A percentile compares a stretch with the other conserved stretches of the same genome.
These are phyloP conservation scores for Periplaneta americana DNA, from an alignment of 1,140 invertebrate genomes.

Conservation along the genomic window DNA sequence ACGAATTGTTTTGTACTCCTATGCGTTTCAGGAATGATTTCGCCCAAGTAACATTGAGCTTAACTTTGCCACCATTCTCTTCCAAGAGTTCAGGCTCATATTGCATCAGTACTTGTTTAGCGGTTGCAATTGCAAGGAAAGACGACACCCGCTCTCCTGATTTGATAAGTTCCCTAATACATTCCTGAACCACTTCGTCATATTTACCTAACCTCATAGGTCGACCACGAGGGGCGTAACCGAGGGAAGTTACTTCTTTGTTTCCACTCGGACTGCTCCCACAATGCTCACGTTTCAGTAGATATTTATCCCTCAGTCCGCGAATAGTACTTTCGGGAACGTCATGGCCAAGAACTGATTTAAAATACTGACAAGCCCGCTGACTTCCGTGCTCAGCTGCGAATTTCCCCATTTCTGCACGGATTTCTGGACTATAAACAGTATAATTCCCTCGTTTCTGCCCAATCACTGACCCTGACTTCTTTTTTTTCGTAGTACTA, in stretches of 20 bases:
- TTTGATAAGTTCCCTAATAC: slow-evolving; percentile 33
- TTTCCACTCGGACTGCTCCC: not conserved
- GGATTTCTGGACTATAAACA: slow-evolving; percentile 35
- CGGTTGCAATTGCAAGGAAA: slow-evolving; percentile 36
- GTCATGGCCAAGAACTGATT: slow-evolving; percentile 30
- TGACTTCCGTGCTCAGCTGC: slow-evolving; percentile 36
- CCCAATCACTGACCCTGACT: not conserved
- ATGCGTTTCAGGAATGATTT: slow-evolving; percentile 35
- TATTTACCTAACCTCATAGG: slow-evolving; percentile 37
- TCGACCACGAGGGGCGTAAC: slow-evolving; percentile 33
- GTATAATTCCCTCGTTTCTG: slow-evolving; percentile 26
- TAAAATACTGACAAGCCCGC: slow-evolving; percentile 33
- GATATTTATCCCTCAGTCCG: slow-evolving; percentile 34
- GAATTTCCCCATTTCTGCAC: slow-evolving; percentile 37
- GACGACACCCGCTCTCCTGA: slow-evolving; percentile 35
- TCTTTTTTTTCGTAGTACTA: not conserved
- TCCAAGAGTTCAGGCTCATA: slow-evolving; percentile 33
- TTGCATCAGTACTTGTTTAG: slow-evolving; percentile 36
- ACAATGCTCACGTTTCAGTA: slow-evolving; percentile 28
- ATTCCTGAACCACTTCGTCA: slow-evolving; percentile 36
- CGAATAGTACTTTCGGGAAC: slow-evolving; percentile 37
- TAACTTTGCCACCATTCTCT: slow-evolving; percentile 35
- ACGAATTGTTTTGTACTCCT: slow-evolving; percentile 25
- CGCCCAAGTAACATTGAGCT: slow-evolving; percentile 36
- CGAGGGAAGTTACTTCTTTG: slow-evolving; percentile 30